These are phyloP conservation scores for Capricornis sumatraensis DNA, from an alignment of 2,113 vertebrate species.

Conservation along the genomic window DNA sequence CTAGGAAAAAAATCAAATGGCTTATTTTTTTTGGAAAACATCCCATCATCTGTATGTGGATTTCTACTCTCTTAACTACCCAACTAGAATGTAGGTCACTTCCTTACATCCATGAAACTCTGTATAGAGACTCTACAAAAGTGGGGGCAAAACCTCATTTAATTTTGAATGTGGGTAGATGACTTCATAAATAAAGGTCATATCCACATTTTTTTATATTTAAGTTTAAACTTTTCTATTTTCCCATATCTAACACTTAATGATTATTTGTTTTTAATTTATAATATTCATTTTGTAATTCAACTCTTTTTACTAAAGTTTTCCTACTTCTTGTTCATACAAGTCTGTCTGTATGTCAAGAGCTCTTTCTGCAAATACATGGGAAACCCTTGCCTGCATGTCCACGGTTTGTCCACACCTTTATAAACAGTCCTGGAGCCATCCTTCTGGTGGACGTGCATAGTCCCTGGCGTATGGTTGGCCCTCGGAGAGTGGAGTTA, in stretches of 20 bases:
- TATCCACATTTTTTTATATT: background rate
- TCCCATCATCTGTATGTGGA: conserved; percentile 28
- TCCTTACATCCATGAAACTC: background rate
- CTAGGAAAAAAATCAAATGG: conserved; percentile 41
- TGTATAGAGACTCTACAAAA: background rate
- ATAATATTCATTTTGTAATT: background rate
- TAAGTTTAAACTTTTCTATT: background rate
- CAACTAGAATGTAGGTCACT: background rate
- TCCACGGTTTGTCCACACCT: background rate
- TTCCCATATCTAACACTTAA: background rate
- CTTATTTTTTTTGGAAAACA: conserved; percentile 26
- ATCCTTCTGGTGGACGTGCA: background rate
- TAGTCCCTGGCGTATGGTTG: background rate
- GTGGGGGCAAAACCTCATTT: background rate
- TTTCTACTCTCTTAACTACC: background rate
- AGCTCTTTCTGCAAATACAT: too few species aligned
- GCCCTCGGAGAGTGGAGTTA: background rate
- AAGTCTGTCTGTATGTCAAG: background rate
- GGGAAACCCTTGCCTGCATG: background rate
- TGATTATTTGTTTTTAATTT: background rate
- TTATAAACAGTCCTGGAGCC: background rate
- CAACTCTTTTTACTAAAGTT: background rate
- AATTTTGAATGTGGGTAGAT: background rate
- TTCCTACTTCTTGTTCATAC: background rate
- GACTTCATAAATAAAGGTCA: background rate